Evolutionary conservation across 2,888 invertebrate genomes (phyloP), one percentile per base, ranked within the genome.

Genomic region (Orchestes rusci): DNA sequence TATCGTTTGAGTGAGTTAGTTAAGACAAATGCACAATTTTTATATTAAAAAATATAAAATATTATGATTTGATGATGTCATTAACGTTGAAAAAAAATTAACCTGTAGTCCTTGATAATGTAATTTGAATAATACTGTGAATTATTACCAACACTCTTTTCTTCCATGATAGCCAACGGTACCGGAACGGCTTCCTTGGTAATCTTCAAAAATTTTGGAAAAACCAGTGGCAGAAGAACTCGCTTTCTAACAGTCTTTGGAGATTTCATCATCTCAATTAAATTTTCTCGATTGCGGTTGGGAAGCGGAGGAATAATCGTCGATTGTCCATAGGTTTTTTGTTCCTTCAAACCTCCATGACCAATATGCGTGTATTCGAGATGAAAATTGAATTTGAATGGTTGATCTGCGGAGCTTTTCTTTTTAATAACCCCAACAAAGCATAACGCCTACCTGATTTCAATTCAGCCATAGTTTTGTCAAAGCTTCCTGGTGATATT

Each of bases 171-270:
- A 2, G 39, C 16, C 19, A 50, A 32, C 13, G 29, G 18, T 13
- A 7, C n/a, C 3, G 50, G 43, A n/a, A 16, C 34, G 3, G 35
- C 45, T 10, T 45, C 43, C 16, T 50, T 43, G n/a, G 34, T 43
- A n/a, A 50, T 49, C 23, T 31, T 15, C 12, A 49, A 16, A 18
- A 50, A 50, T 36, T 50, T 50, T 5, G 50, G 50, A 15, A 46
- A 43, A 3, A 43, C 17, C 33, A 43, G 7, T 7, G 45, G 45
- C 13, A 50, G 4, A 42, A 41, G 40, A 4, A 43, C 15, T 4
- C 19, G 12, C 8, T 20, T 15, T 2, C 29, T 17, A 5, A 29
- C 16, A 10, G 39, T 32, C 10, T 16, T 16, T 17, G 39, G 43
- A 1, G 16, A 19, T 16, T 37, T 7, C 8, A 29, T 7, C 45